phyloP scores from a whole-genome alignment of 35 echinoderm and acorn worm species.

The Heliocidaris erythrogramma region DNA sequence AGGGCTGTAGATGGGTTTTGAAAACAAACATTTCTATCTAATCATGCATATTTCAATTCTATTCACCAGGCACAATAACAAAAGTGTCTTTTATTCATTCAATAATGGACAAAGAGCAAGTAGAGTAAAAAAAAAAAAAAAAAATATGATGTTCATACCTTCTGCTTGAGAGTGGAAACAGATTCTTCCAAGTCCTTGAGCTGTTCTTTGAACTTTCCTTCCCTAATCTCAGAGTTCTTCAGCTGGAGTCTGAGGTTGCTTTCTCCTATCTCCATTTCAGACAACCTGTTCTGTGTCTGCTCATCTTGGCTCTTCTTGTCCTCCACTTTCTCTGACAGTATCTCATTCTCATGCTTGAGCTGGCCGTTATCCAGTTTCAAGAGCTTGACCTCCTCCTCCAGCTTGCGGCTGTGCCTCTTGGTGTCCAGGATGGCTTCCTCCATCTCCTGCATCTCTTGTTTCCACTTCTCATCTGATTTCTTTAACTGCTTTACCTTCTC shows the following conservation, averaged over 20 bases:
- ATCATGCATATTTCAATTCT: background rate
- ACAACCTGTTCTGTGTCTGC: constrained; percentile 46
- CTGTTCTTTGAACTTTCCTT: constrained; percentile 48
- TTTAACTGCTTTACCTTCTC: constrained; percentile 20
- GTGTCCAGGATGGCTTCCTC: constrained; percentile 54
- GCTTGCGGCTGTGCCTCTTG: constrained; percentile 46
- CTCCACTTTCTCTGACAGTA: constrained; percentile 70
- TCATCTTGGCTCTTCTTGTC: constrained; percentile 35
- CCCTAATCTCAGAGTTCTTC: constrained; percentile 50
- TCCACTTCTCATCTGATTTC: constrained; percentile 45
- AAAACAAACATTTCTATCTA: background rate
- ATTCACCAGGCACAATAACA: no score
- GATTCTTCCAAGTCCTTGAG: constrained; percentile 52
- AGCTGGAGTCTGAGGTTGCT: constrained; percentile 33
- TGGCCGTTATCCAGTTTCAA: constrained; percentile 61
- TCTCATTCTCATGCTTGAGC: constrained; percentile 75
- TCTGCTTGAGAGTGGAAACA: constrained; percentile 48
- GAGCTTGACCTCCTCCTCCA: constrained; percentile 62
- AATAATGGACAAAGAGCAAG: background rate
- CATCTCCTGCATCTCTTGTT: constrained; percentile 52
- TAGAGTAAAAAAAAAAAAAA: background rate
- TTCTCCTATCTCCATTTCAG: constrained; percentile 50
- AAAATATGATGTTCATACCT: constrained; percentile 45
- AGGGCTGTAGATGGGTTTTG: background rate
- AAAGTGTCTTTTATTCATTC: no score